A percentile compares a stretch with the other conserved stretches of the same genome.
phyloP scores from a whole-genome alignment of 2,113 vertebrate species.

The Furnarius figulus region DNA sequence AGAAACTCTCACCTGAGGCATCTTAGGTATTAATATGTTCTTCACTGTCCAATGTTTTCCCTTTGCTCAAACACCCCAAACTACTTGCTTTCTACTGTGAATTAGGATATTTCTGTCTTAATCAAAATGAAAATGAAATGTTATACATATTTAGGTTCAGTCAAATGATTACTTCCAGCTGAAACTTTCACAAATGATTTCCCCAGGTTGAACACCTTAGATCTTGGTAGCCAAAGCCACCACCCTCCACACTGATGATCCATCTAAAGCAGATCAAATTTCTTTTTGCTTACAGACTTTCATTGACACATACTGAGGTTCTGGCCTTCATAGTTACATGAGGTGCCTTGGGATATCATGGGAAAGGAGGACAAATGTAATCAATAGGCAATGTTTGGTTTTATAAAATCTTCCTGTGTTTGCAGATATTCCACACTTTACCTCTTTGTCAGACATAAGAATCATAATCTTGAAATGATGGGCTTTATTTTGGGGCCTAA shows the following conservation, averaged over 20 bases:
- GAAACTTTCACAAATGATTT: neutral
- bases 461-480: neutral
- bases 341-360: neutral
- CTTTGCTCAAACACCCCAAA: neutral
- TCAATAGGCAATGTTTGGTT: neutral
- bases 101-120: neutral
- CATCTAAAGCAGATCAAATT: neutral
- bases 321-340: neutral
- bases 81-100: constrained; percentile 3
- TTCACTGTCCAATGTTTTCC: neutral
- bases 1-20: neutral
- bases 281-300: neutral
- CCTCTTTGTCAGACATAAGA: neutral
- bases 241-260: neutral
- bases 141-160: neutral
- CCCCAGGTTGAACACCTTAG: neutral
- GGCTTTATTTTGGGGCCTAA: neutral
- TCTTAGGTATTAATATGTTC: neutral
- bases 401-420: neutral
- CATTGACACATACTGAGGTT: neutral
- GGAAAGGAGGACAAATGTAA: neutral
- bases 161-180: neutral
- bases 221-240: neutral
- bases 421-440: neutral
- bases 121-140: neutral